Evolutionary conservation across 2,888 invertebrate species (phyloP), one percentile per base, ranked within the genome.

Genomic region (Drosophila melanosoma): DNA sequence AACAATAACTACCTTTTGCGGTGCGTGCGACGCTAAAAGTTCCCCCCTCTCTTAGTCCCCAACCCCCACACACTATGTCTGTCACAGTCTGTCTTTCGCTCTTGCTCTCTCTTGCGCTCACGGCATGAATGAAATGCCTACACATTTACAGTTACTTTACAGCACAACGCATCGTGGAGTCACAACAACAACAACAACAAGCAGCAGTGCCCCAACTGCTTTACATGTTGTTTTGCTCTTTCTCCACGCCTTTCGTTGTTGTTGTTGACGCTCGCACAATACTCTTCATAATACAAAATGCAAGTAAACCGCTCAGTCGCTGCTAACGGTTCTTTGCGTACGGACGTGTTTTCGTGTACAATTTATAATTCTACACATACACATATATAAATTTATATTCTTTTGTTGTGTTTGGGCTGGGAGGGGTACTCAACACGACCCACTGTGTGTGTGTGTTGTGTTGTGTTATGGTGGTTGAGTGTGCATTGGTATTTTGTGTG

Each of bases 281-380:
- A 20, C 48, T 77, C 81, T 68, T 77, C 81, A 77, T 78, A 76
- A 76, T 71, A 62, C 66, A 11, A 65, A 73, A 80, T 71, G 72
- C 79, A 79, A 79, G 65, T 26, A 68, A 70, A 54, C 23, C 65
- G 64, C 74, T 88, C 90, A 93, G 93, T 92, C 87, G 84, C 90
- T 88, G 87, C 81, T 92, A 92, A 92, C 92, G 93, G 92, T 93
- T 93, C 92, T 93, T 92, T 92, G 93, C 92, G 92, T 93, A 92
- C 80, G 82, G 93, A 91, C 92, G 92, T 90, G 90, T 75, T 69
- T 71, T 69, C 59, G 74, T 71, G 65, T 69, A 64, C 59, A 58
- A 58, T 61, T 75, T 45, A 48, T 49, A 48, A 36, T 23, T 45
- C 15, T 45, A 23, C 7, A 23, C 45, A 45, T 7, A 15, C 3